Base-by-base conservation (phyloP, 2,888 invertebrate species). In the Koerneria pararmatus region DNA sequence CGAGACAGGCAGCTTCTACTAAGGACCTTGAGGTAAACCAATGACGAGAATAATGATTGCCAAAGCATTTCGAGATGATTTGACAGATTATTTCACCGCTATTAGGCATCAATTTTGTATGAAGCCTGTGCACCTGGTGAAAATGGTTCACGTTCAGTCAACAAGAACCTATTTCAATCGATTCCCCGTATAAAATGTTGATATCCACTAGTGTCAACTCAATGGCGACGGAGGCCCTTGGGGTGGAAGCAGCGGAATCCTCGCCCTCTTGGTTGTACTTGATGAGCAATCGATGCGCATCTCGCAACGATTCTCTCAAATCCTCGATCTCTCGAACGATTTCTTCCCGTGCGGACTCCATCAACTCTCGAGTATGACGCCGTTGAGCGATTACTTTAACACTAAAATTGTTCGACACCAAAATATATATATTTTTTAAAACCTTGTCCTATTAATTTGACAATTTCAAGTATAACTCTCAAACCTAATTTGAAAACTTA, bases 251-350 rank as follows among this genome's bases (percentile, higher is more conserved):
- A 53, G 29, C 53, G 11, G 29, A 53, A 27, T 71, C 68, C 27
- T 35, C 60, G 11, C 60, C 15, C 29, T 74, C 72, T 3, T 66
- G 61, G 15, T 58, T 69, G 58, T 71, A 71, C 56, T 74, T 71
- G 32, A 70, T 53, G 2, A 76, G 71, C 8, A 71, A 59, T 35
- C 70, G 65, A 54, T 76, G 72, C 8, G 76, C 74, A 19, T 69
- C 70, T 59, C 62, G 24, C 51, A 77, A 66, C 1, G 75, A 68
- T 15, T 74, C 74, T 8, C 74, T 66, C 29, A 77, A 61, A 59
- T 77, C 77, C 22, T 73, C 73, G 24, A 77, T 77, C 60, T 77
- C 77, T n/a, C 65, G 62, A 3, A 32, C 27, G 15, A 77, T 74
- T 48, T 74, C 74, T 11, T 71, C 72, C 41, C 66, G 66, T 6